A percentile compares a stretch with the other conserved stretches of the same genome.
Evolutionary conservation across 2,888 invertebrate species (phyloP).

Genomic region (Watsonalla cultraria): DNA sequence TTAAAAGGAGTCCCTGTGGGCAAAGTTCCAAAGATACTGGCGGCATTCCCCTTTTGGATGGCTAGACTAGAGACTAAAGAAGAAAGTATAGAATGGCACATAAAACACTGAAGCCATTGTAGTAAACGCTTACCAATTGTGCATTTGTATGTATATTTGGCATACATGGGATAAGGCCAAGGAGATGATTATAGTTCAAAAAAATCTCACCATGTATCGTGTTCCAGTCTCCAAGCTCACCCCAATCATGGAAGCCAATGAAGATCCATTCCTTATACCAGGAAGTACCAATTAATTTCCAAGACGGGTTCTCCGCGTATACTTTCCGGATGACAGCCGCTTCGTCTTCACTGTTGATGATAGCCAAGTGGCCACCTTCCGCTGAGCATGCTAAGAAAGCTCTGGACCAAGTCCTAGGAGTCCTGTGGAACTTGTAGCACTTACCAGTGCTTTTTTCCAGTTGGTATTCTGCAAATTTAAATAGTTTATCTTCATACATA

Average conservation of each 20-base stretch:
- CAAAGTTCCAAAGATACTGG: too few relatives aligned
- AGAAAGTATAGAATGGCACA: too few relatives aligned
- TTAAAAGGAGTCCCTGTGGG: too few relatives aligned
- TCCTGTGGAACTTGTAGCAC: conserved; percentile 37
- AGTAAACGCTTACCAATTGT: too few relatives aligned
- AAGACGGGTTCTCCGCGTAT: conserved; percentile 13
- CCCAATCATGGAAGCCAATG: conserved; percentile 33
- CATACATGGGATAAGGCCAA: too few relatives aligned
- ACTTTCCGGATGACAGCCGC: conserved; percentile 18
- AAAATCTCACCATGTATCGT: conserved; percentile 34
- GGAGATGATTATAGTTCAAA: too few relatives aligned
- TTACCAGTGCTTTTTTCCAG: conserved; percentile 6
- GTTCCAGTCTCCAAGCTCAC: conserved; percentile 30
- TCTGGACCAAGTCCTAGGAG: conserved; percentile 28
- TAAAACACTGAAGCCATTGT: too few relatives aligned
- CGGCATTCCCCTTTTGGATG: too few relatives aligned
- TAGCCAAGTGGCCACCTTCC: conserved; percentile 31
- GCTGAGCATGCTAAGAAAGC: conserved; percentile 34
- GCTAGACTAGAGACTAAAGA: too few relatives aligned
- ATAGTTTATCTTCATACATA: neutral
- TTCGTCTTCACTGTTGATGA: conserved; percentile 33
- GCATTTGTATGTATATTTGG: too few relatives aligned
- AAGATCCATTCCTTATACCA: conserved; percentile 23
- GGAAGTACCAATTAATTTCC: conserved; percentile 12
- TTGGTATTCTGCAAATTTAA: neutral